These are phyloP conservation scores for Ariolimax columbianus DNA, from an alignment of 2,888 invertebrate genomes.

Conservation along the genomic window DNA sequence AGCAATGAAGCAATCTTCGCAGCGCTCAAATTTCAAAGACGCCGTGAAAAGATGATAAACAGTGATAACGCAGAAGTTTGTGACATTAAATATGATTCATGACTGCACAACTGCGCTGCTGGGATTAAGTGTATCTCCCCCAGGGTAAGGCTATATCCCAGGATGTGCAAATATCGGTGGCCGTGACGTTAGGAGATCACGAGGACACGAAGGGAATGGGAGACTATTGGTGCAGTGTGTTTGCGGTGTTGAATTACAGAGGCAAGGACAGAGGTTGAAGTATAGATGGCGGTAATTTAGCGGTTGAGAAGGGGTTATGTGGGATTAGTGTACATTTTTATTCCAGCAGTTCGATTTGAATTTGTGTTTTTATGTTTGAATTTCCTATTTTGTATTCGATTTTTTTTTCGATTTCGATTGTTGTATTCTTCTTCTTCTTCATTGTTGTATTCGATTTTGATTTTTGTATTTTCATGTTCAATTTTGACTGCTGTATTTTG, in stretches of 20 bases:
- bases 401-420: not conserved
- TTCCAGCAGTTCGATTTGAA: too few relatives aligned
- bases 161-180: not conserved
- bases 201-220: not conserved
- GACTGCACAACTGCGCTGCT: not conserved
- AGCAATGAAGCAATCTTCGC: not conserved
- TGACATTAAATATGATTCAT: not conserved
- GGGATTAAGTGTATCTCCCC: not conserved
- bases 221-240: not conserved
- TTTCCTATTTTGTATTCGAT: too few relatives aligned
- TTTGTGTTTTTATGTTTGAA: too few relatives aligned
- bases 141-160: not conserved
- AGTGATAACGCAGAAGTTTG: not conserved
- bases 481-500: too few relatives aligned
- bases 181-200: not conserved
- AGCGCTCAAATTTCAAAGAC: not conserved
- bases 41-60: not conserved
- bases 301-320: too few relatives aligned
- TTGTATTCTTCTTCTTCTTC: too few relatives aligned
- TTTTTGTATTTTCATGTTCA: too few relatives aligned
- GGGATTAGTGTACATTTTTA: too few relatives aligned
- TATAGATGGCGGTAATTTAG: too few relatives aligned
- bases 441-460: too few relatives aligned
- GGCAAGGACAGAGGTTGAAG: too few relatives aligned
- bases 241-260: too few relatives aligned